These are phyloP conservation scores for Cabera pusaria DNA, from an alignment of 2,888 invertebrate species.

Conservation along the genomic window DNA sequence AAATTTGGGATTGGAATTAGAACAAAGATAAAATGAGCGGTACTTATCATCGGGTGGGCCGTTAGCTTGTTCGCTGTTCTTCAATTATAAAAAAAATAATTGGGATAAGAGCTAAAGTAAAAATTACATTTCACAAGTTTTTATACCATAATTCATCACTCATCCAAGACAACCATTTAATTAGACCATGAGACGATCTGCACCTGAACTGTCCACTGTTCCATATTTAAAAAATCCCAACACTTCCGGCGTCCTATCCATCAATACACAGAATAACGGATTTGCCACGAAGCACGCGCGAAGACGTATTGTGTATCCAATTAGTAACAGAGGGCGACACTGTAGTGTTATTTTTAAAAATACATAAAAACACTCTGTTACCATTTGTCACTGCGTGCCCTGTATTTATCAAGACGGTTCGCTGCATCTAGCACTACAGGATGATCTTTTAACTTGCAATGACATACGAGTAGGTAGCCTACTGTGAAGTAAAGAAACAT, in stretches of 20 bases:
- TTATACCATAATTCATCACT: slow-evolving; percentile 7
- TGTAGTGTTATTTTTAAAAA: slow-evolving; percentile 68
- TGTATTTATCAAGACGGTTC: slow-evolving; percentile 80
- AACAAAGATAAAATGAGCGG: no score
- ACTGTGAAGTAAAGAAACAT: no score
- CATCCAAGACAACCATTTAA: slow-evolving; percentile 11
- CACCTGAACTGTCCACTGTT: slow-evolving; percentile 2
- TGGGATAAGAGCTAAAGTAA: no score
- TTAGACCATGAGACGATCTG: slow-evolving; percentile 8
- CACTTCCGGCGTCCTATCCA: slow-evolving; percentile 26
- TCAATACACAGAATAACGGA: slow-evolving; percentile 41
- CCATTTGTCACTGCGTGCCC: slow-evolving; percentile 79
- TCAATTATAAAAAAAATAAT: no score
- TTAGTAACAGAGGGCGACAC: slow-evolving; percentile 63
- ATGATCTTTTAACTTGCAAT: no score
- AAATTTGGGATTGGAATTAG: no score
- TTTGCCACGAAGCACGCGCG: slow-evolving; percentile 35
- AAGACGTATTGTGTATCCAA: slow-evolving; percentile 76
- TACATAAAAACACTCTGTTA: slow-evolving; percentile 79
- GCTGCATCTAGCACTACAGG: slow-evolving; percentile 52
- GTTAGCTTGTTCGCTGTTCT: no score
- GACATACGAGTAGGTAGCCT: no score
- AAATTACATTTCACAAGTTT: no score
- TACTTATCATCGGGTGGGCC: no score
- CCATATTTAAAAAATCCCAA: slow-evolving; percentile 6